Evolutionary conservation across 2,888 invertebrate genomes (phyloP), one percentile per base, ranked within the genome.

Genomic region (Acanthosepion lycidas): DNA sequence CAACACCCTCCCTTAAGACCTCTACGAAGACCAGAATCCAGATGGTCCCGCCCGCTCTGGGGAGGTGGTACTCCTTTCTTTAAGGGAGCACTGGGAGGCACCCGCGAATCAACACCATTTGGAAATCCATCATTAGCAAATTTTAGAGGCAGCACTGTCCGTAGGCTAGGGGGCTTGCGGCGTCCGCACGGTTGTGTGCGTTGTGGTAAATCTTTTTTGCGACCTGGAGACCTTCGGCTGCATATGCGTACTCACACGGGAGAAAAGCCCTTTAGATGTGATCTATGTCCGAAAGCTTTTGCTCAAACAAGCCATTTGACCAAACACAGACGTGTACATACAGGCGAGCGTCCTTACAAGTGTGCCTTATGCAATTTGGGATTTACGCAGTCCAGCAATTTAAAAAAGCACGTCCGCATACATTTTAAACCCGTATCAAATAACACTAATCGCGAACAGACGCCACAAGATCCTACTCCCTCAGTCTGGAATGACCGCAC

Each of bases 271-370:
- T 59, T 64, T 23, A n/a, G 48, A 28, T 78, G 78, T 48, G 78
- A 59, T 18, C 20, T 94, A 0, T 94, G 78, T 33, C 64, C 59
- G 9, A 59, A 59, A 64, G 59, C 33, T 20, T 78, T 78, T 59
- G 94, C 95, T 94, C 96, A 96, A 91, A 95, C 95, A 28, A 96
- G 96, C 94, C 96, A 96, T 94, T 94, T 96, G 18, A 96, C 95
- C 51, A 96, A 96, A 95, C 96, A 96, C 59, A 95, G 96, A 94
- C 95, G 96, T 0, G 96, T 96, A 12, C 96, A 96, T 92, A 96
- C 96, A 20, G 96, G 96, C 0, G 95, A 95, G 23, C 93, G 64
- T 23, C 78, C 59, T 55, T 59, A 64, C 28, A 64, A 51, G 18
- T 78, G 59, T 64, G 42, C 78, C 18, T 28, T 48, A 42, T 94